phyloP scores from a whole-genome alignment of 2,113 vertebrate genomes.

The Phylloscopus trochilus region DNA sequence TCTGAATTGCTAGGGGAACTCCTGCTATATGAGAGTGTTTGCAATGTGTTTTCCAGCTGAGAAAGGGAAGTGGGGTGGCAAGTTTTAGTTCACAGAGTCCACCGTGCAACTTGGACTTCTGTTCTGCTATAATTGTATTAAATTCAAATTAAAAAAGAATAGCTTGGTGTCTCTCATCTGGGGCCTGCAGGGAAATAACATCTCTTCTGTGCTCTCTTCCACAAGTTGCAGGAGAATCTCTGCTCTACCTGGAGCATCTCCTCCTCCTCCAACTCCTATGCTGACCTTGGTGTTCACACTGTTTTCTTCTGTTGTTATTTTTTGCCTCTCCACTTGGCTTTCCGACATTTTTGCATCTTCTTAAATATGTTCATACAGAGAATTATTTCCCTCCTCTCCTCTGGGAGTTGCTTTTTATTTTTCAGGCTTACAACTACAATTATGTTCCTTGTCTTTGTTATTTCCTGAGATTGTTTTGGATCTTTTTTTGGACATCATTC shows the following conservation, averaged over 20 bases:
- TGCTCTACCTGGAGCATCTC: background rate
- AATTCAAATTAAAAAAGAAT: background rate
- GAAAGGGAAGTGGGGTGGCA: background rate
- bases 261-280: background rate
- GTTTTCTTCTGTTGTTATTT: background rate
- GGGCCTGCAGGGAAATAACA: background rate
- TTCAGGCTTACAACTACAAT: background rate
- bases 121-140: background rate
- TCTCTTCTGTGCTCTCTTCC: background rate
- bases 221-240: background rate
- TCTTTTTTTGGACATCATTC: background rate
- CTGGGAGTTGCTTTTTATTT: background rate
- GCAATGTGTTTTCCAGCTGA: background rate
- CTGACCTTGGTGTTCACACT: background rate
- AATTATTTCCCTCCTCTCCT: background rate
- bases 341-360: background rate
- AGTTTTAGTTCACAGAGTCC: background rate
- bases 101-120: background rate
- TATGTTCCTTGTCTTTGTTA: background rate
- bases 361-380: background rate
- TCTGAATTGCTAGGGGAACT: constrained; percentile 15
- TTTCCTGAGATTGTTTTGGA: background rate
- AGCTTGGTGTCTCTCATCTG: background rate
- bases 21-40: background rate
- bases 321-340: background rate